Conservation (phyloP, 2,888 invertebrate genomes). For the Acrobeloides nanus region DNA sequence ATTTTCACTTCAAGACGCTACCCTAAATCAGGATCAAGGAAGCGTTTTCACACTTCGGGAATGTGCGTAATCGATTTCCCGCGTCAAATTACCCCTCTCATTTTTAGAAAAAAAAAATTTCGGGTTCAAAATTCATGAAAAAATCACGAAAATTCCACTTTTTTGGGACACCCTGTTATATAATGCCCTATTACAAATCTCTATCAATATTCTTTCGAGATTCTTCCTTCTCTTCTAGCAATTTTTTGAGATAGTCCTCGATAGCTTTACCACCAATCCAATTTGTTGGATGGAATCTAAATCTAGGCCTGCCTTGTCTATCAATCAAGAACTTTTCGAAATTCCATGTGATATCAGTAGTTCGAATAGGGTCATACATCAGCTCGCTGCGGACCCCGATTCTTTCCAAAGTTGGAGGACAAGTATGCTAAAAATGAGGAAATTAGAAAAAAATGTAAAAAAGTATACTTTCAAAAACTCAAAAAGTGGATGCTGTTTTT, state of each 20-base stretch:
- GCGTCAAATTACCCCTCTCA: too few relatives aligned
- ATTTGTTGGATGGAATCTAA: conserved; percentile 52
- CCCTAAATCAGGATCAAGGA: too few relatives aligned
- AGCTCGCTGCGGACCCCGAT: conserved; percentile 50
- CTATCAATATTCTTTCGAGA: too few relatives aligned
- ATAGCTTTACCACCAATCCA: conserved; percentile 52
- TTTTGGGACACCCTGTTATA: too few relatives aligned
- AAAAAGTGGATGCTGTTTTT: conserved; percentile 53
- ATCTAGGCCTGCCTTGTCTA: conserved; percentile 49
- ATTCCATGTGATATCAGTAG: conserved; percentile 52
- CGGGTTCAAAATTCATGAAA: too few relatives aligned
- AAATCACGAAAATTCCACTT: too few relatives aligned
- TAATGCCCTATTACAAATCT: too few relatives aligned
- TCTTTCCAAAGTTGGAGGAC: conserved; percentile 51
- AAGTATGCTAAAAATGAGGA: conserved; percentile 38
- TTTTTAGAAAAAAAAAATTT: too few relatives aligned
- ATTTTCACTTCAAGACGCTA: too few relatives aligned
- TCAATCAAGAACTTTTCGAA: conserved; percentile 53
- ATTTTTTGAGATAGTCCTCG: conserved; percentile 41
- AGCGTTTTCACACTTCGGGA: too few relatives aligned
- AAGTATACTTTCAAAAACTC: conserved; percentile 49
- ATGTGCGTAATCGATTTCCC: too few relatives aligned
- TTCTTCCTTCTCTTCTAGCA: conserved; percentile 32
- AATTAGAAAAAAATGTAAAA: background rate
- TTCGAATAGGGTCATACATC: conserved; percentile 50